A percentile compares a stretch with the other conserved stretches of the same genome.
Conservation (phyloP, 2,113 vertebrate species). For the Thinocorus orbignyianus region DNA sequence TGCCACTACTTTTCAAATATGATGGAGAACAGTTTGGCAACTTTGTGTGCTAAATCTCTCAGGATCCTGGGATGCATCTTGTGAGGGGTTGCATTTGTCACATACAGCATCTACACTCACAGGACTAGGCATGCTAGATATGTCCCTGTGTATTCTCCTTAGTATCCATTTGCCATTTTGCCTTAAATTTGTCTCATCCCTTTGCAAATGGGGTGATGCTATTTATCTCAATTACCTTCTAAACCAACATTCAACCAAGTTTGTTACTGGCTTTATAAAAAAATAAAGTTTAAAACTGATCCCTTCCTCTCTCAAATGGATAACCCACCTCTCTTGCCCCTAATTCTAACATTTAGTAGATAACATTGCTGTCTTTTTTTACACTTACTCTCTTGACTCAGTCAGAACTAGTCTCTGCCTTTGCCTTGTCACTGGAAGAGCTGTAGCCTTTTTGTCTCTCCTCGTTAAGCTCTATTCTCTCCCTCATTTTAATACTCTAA, state of each 20-base stretch:
- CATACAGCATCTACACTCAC: background rate
- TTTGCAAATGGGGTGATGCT: background rate
- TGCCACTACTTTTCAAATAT: background rate
- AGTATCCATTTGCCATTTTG: background rate
- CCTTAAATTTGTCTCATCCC: background rate
- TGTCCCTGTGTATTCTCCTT: background rate
- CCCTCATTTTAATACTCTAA: fast-evolving
- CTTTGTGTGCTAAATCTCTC: background rate
- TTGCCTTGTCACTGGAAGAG: fast-evolving
- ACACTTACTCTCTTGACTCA: background rate
- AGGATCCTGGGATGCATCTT: background rate
- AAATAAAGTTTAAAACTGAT: background rate
- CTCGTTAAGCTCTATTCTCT: background rate
- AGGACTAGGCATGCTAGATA: background rate
- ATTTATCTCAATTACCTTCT: background rate
- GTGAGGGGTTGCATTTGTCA: background rate
- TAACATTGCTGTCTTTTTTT: background rate
- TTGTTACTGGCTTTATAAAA: background rate
- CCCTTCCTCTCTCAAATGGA: background rate
- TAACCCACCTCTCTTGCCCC: background rate
- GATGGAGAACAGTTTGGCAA: background rate
- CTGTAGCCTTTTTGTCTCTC: background rate
- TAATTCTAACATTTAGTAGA: background rate
- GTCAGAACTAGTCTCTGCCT: background rate
- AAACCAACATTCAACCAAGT: background rate